These are phyloP conservation scores for Phymorhynchus buccinoides DNA, from an alignment of 1,140 invertebrate species.

Conservation along the genomic window DNA sequence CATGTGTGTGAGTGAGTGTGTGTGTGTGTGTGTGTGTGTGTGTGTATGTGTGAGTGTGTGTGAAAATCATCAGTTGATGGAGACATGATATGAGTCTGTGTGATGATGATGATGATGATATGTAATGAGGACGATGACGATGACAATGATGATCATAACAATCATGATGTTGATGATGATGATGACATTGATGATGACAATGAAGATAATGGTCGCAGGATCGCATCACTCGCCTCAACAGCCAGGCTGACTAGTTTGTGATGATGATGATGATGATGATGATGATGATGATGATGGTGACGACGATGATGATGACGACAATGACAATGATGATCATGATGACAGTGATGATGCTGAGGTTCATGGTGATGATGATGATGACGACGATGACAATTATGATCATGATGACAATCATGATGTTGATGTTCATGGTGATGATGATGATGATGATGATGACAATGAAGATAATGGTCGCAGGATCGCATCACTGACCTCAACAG, in stretches of 20 bases:
- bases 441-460: neutral
- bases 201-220: too few relatives aligned
- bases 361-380: neutral
- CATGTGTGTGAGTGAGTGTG: neutral
- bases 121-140: slow-evolving; percentile 96
- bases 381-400: neutral
- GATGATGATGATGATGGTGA: neutral
- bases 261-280: too few relatives aligned
- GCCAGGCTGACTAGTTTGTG: too few relatives aligned
- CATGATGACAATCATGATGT: neutral
- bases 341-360: too few relatives aligned
- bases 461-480: slow-evolving; percentile 75
- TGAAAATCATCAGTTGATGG: too few relatives aligned
- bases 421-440: neutral
- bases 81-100: too few relatives aligned
- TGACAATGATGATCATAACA: too few relatives aligned
- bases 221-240: too few relatives aligned
- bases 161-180: slow-evolving; percentile 94
- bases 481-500: slow-evolving; percentile 86
- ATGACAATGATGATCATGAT: too few relatives aligned
- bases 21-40: neutral
- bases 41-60: neutral
- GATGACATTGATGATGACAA: too few relatives aligned
- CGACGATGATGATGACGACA: too few relatives aligned
- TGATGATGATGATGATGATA: too few relatives aligned